Evolutionary conservation across 2,888 invertebrate species (phyloP).

Genomic region (Physocephala rufipes): DNA sequence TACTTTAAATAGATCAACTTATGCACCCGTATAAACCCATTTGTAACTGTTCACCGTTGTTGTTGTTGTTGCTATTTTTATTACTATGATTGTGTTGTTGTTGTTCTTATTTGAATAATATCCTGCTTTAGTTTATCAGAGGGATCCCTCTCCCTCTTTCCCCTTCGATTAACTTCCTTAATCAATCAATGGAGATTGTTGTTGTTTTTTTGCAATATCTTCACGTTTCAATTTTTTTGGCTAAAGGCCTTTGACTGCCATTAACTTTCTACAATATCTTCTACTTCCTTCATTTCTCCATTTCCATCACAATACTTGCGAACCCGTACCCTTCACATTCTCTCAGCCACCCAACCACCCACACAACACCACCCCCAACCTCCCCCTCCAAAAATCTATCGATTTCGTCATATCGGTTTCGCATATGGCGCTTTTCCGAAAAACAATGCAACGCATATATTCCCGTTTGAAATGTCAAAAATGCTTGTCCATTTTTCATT

Average conservation of each 20-base stretch:
- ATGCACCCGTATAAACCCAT: slow-evolving; percentile 22
- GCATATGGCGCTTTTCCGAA: slow-evolving; percentile 24
- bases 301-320: not conserved
- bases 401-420: slow-evolving; percentile 12
- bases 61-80: slow-evolving; percentile 6
- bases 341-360: not conserved
- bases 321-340: not conserved
- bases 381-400: not conserved
- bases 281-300: no score
- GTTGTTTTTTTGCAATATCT: slow-evolving; percentile 3
- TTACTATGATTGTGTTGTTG: slow-evolving; percentile 10
- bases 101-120: not conserved
- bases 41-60: slow-evolving; percentile 10
- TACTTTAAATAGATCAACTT: slow-evolving; percentile 17
- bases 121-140: not conserved
- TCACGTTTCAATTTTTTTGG: not conserved
- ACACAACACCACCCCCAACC: not conserved
- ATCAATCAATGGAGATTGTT: not conserved
- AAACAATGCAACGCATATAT: slow-evolving; percentile 31
- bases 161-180: not conserved
- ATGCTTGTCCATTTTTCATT: slow-evolving; percentile 4
- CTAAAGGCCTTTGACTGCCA: not conserved
- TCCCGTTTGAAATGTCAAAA: slow-evolving; percentile 33
- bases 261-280: not conserved
- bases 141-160: not conserved